Evolutionary conservation across 2,888 invertebrate species (phyloP).

Genomic region (Apeira syringaria): DNA sequence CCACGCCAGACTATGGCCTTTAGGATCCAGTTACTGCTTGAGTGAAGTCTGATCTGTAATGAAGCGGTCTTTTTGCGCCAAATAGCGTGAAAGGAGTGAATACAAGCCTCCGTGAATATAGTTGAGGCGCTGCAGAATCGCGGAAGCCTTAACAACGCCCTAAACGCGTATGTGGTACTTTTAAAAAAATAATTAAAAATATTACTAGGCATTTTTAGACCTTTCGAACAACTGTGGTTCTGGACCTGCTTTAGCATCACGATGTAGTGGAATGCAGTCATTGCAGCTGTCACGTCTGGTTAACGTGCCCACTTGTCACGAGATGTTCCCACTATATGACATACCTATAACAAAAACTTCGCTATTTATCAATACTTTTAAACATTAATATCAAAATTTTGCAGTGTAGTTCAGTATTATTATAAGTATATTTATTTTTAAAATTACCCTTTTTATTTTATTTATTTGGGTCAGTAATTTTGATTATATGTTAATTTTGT

Average conservation of each 20-base stretch:
- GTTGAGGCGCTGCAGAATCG: no score
- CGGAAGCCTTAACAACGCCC: no score
- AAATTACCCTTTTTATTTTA: slow-evolving; percentile 28
- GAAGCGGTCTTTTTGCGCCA: no score
- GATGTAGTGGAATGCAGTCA: slow-evolving; percentile 72
- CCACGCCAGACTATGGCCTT: no score
- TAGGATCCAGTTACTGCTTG: no score
- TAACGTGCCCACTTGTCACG: slow-evolving; percentile 31
- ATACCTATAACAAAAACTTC: slow-evolving; percentile 8
- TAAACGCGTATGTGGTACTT: no score
- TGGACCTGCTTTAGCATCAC: slow-evolving; percentile 62
- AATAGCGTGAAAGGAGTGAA: no score
- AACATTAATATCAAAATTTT: slow-evolving; percentile 16
- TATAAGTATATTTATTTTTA: slow-evolving; percentile 39
- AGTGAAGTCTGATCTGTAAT: no score
- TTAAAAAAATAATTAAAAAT: slow-evolving; percentile 2
- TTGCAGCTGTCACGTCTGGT: slow-evolving; percentile 58
- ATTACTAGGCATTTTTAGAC: slow-evolving; percentile 37
- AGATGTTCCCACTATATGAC: slow-evolving; percentile 7
- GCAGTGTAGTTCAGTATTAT: slow-evolving; percentile 44
- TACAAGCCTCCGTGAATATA: no score
- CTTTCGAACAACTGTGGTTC: slow-evolving; percentile 78
- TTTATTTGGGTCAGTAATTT: slow-evolving; percentile 25
- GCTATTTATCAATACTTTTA: slow-evolving; percentile 21
- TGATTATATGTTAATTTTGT: slow-evolving; percentile 24